Base-by-base conservation (phyloP, 2,888 invertebrate species). In the Vannuccia rotundouncinata region DNA sequence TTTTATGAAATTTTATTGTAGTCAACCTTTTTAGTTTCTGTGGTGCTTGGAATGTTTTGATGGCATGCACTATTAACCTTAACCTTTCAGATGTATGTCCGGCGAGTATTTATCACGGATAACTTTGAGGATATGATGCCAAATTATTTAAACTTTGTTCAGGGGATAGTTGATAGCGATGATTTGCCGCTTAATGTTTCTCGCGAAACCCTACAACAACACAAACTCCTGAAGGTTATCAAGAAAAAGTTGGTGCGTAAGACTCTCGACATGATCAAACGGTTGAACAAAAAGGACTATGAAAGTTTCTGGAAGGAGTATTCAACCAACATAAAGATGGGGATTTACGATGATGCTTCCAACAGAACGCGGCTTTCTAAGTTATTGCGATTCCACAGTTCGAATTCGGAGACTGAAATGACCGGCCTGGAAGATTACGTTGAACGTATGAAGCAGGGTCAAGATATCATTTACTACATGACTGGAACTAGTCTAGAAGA, bases 91-190 rank as follows among this genome's bases (percentile, higher is more conserved):
- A 91, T 99, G 82, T 99, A 95, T 89, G 99, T 99, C 80, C 91
- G 98, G 82, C 91, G 99, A 82, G 99, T 99, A 22, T 99, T 99
- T 90, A 99, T 99, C 89, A 98, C 98, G 5, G 98, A 99, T 88
- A 95, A 99, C 90, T 98, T 99, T 91, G 95, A 81, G 25, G 98
- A 99, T 87, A 95, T 99, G 93, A 94, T 99, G 93, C 98, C 99
- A 83, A 95, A 94, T 88, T 99, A 97, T 89, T 90, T 99, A 84
- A 92, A 92, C 84, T 99, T 99, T 89, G 92, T 99, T 82, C 92
- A 93, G 80, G 99, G 99, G 85, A 93, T 99, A 83, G 98, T 99
- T 75, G 99, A 99, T 90, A 96, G 95, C 13, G 99, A 99, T 89
- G 99, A 99, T 90, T 90, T 99, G 84, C 99, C 99, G 31, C 90